Percentiles rank a stretch among this genome's conserved stretches.
Conservation (phyloP, 2,888 invertebrate genomes). For the Nycteola revayana region DNA sequence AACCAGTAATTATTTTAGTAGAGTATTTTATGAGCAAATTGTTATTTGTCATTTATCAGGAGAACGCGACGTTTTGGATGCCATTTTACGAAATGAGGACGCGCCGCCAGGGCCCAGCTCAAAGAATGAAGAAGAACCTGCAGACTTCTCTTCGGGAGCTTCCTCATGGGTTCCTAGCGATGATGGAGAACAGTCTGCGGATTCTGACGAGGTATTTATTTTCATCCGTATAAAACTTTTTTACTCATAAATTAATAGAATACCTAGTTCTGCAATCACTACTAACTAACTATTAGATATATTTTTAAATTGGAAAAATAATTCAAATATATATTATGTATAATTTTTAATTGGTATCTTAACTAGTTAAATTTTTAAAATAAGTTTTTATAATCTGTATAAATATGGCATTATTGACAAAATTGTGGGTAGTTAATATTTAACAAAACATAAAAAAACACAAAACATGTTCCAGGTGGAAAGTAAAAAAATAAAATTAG, state of each 20-base stretch:
- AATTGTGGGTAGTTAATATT: background rate
- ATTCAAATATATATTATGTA: too few species aligned
- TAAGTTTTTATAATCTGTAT: too few species aligned
- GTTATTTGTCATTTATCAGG: constrained; percentile 29
- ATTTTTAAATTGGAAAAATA: too few species aligned
- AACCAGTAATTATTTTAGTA: too few species aligned
- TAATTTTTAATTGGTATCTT: constrained; percentile 3
- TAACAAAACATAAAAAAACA: background rate
- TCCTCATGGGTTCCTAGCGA: constrained; percentile 65
- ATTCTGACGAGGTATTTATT: constrained; percentile 43
- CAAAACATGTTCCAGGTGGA: constrained; percentile 33
- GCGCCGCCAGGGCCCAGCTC: constrained; percentile 36
- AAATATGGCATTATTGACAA: too few species aligned
- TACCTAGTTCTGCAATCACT: too few species aligned
- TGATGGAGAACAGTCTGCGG: constrained; percentile 43
- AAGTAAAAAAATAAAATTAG: constrained; percentile 41
- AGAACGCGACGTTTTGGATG: constrained; percentile 35
- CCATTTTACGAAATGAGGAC: constrained; percentile 24
- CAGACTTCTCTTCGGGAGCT: constrained; percentile 56
- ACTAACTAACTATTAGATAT: too few species aligned
- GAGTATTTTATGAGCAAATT: too few species aligned
- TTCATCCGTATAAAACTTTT: too few species aligned
- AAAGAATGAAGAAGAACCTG: constrained; percentile 39
- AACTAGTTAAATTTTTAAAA: too few species aligned
- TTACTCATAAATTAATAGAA: too few species aligned